Evolutionary conservation across 2,113 vertebrate genomes (phyloP).

Genomic region (Callorhinus ursinus): DNA sequence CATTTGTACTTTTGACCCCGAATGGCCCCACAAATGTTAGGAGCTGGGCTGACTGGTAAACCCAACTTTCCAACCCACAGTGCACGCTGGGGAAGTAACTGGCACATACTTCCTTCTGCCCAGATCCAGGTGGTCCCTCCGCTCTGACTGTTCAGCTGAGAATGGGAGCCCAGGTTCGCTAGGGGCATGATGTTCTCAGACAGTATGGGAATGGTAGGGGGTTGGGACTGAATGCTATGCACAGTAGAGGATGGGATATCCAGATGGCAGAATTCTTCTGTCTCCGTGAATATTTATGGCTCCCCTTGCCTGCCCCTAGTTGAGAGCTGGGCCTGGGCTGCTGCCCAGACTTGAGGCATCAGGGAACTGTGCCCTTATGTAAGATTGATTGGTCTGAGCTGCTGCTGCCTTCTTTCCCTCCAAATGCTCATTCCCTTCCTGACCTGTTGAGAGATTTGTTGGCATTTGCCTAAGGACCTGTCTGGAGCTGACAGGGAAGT

Average conservation of each 20-base stretch:
- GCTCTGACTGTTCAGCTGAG: neutral
- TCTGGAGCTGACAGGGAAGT: neutral
- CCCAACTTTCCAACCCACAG: neutral
- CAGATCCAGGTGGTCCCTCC: too few species aligned
- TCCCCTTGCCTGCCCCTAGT: neutral
- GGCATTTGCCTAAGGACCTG: neutral
- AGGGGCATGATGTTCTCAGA: neutral
- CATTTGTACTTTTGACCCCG: neutral
- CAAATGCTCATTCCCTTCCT: neutral
- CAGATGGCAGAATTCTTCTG: neutral
- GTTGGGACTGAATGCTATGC: neutral
- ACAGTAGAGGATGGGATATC: neutral
- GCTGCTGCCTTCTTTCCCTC: neutral
- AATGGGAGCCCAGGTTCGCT: neutral
- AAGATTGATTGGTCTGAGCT: neutral
- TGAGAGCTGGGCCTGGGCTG: neutral
- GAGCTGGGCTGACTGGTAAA: neutral
- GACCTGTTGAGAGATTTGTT: slow-evolving; percentile 44
- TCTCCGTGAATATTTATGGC: neutral
- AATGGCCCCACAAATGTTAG: neutral
- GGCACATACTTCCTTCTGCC: neutral
- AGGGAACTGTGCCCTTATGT: neutral
- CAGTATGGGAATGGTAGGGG: neutral
- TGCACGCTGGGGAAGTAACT: neutral
- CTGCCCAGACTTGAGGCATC: neutral